Base-by-base conservation (phyloP, 2,797 vertebrate species). In the Streptopelia turtur region DNA sequence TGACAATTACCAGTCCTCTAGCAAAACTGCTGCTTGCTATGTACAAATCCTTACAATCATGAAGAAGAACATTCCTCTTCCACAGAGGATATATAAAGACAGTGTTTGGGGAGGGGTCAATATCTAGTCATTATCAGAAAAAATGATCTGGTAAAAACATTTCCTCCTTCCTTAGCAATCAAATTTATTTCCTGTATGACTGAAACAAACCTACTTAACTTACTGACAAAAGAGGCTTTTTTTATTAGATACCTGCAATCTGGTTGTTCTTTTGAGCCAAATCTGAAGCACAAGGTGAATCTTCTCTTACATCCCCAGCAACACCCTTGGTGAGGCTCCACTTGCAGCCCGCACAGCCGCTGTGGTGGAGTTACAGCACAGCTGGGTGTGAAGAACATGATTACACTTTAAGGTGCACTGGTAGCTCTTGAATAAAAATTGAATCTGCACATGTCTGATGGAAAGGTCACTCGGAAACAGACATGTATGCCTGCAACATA, bases 41-140 rank as follows among this genome's bases (percentile, higher is more conserved):
- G 4, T 39, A 82, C 0, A 0, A 81, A 86, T 56, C n/a, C 16
- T 75, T 59, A 20, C 11, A 65, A 2, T 31, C 50, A 50, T 1
- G 7, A 87, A 49, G 60, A 75, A 56, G 4, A 94, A 27, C 3
- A 14, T 55, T 39, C 39, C 39, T 39, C 39, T 81, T 92, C 57
- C 39, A 50, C 31, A 16, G 22, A 77, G 27, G 9, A 68, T 33
- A 45, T 7, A 59, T 55, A 21, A 74, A 56, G 13, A 31, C n/a
- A 45, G 6, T 11, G 24, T 65, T 52, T 72, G n/a, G 21, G 13
- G 61, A 65, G 10, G 11, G 6, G 22, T 22, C 37, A 57, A 56
- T 15, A 16, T 45, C 25, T 56, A 77, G 13, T 23, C 2, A 2
- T 7, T 27, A 33, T 65, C 61, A 81, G 64, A 68, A 94, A 87